Evolutionary conservation across 2,113 vertebrate species (phyloP).

Genomic region (Esox niger): DNA sequence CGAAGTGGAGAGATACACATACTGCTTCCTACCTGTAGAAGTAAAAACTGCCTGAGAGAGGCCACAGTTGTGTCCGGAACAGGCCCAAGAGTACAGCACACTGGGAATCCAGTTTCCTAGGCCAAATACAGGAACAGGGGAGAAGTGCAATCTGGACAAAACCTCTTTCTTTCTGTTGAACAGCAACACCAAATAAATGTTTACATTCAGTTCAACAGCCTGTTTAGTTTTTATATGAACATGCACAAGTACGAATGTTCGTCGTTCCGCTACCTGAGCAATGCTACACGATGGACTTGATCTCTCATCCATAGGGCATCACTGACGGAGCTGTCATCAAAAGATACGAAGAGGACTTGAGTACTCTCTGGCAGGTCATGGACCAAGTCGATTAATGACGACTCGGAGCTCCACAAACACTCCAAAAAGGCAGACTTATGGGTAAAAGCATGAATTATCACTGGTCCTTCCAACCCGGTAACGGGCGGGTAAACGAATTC

Average conservation of each 20-base stretch:
- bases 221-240: not conserved
- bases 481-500: constrained; percentile 57
- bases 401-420: constrained; percentile 68
- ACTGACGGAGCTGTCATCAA: constrained; percentile 64
- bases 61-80: constrained; percentile 62
- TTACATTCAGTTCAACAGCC: not conserved
- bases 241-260: not conserved
- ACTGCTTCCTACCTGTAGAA: constrained; percentile 57
- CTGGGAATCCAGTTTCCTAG: constrained; percentile 77
- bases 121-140: constrained; percentile 61
- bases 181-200: not conserved
- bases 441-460: constrained; percentile 76
- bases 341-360: constrained; percentile 68
- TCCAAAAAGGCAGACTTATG: constrained; percentile 76
- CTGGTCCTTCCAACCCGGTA: constrained; percentile 11
- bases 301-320: constrained; percentile 76
- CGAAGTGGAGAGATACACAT: too few relatives aligned
- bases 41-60: constrained; percentile 69
- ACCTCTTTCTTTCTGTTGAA: constrained; percentile 61
- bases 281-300: constrained; percentile 55
- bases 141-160: constrained; percentile 73
- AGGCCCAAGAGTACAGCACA: constrained; percentile 72
- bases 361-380: constrained; percentile 56
- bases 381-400: constrained; percentile 63
- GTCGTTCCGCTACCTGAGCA: constrained; percentile 44